A percentile compares a stretch with the other conserved stretches of the same genome.
Conservation (phyloP, 2,113 vertebrate species). For the Mirounga angustirostris region DNA sequence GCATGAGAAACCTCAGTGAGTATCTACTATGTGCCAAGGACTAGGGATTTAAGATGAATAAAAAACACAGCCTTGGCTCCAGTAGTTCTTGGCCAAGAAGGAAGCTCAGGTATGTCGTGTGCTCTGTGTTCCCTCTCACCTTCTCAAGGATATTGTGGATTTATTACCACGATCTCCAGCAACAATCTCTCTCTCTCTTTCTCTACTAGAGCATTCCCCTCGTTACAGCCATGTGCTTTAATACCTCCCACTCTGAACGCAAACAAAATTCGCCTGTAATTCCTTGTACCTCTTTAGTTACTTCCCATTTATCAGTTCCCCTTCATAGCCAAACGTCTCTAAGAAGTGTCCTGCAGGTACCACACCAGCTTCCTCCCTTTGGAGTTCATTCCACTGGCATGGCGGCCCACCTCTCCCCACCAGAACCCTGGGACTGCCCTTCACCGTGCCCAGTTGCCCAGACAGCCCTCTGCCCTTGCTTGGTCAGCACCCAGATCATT, state of each 20-base stretch:
- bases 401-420: not conserved
- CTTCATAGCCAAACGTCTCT: not conserved
- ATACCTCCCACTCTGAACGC: not conserved
- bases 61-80: not conserved
- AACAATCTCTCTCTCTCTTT: not conserved
- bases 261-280: not conserved
- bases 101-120: not conserved
- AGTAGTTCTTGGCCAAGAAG: not conserved
- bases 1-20: not conserved
- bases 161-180: not conserved
- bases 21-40: not conserved
- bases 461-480: too few relatives aligned
- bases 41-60: not conserved
- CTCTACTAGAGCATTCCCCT: not conserved
- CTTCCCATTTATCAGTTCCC: too few relatives aligned
- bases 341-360: not conserved
- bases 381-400: not conserved
- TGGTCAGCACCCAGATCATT: not conserved
- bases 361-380: not conserved
- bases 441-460: rapidly evolving
- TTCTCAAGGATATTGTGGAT: not conserved
- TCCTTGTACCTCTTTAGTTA: not conserved
- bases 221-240: not conserved
- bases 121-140: not conserved
- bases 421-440: not conserved